Base-by-base conservation (phyloP, 1,140 invertebrate genomes). In the Macrobrachium nipponense region DNA sequence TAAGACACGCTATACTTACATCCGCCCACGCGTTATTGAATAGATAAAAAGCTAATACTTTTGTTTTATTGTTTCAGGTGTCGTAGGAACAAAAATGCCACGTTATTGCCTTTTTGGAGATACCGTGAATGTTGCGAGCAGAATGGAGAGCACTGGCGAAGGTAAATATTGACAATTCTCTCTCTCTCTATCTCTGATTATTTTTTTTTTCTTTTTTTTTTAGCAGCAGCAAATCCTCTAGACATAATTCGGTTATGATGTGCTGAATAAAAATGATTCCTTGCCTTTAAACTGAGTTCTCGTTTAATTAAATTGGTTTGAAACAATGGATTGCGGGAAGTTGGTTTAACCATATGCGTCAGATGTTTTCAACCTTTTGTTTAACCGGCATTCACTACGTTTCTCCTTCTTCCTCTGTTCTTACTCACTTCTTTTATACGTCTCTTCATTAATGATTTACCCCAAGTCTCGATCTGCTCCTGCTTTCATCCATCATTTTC, bases 31-130 rank as follows among this genome's bases (percentile, higher is more conserved):
- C 27, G 27, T 36, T 36, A 36, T 4, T 36, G 27, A 36, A 36
- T 4, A 36, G 27, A 36, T 36, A 36, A 36, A 36, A 36, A 2
- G 27, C 1, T 36, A 51, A 51, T 5, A 36, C 27, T 51, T 51
- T 6, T 12, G 12, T 51, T 51, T 51, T 51, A 36, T 7, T 51
- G 51, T 51, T 36, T 18, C 82, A 84, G 82, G 82, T 58, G 82
- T 84, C 23, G 82, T 84, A 75, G 82, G 82, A 14, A 84, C 82
- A 27, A 84, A 76, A 60, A 98, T 98, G 97, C 97, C 97, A 0
- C 92, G 96, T 64, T 97, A 97, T 91, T 97, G 96, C 90, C 92
- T 97, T 2, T 98, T 98, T 91, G 97, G 97, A 0, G 97, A 98
- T 91, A 97, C 96, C 0, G 96, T 98, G 15, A 98, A 98, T 90